Conservation (phyloP, 2,797 vertebrate species). For the Gymnothorax reevesii region DNA sequence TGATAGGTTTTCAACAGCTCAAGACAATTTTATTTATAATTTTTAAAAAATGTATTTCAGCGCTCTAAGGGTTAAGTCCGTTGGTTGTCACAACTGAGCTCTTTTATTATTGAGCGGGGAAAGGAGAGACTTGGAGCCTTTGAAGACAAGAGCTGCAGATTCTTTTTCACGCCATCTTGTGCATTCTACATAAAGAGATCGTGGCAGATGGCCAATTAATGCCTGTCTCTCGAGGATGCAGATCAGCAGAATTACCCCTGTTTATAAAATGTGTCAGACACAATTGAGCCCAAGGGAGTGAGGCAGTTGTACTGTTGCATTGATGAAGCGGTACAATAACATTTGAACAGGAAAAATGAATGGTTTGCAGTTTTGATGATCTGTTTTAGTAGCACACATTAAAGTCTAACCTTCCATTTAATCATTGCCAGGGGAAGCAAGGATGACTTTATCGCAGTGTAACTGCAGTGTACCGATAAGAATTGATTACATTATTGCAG, state of each 20-base stretch:
- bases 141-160: slow-evolving; percentile 54
- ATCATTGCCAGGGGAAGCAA: not conserved
- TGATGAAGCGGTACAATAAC: not conserved
- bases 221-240: slow-evolving; percentile 7
- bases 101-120: slow-evolving; percentile 52
- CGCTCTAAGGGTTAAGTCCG: not conserved
- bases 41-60: no score
- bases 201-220: slow-evolving; percentile 47
- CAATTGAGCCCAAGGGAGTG: not conserved
- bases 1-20: no score
- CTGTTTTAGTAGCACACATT: not conserved
- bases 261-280: slow-evolving; percentile 18
- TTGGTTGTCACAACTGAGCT: slow-evolving; percentile 60
- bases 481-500: not conserved
- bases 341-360: not conserved
- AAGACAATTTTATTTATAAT: no score
- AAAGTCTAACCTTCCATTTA: not conserved
- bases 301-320: not conserved
- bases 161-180: slow-evolving; percentile 59
- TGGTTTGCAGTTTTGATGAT: not conserved
- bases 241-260: slow-evolving; percentile 21
- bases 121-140: slow-evolving; percentile 57
- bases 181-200: slow-evolving; percentile 51
- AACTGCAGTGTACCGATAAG: not conserved
- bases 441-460: not conserved